Percentiles rank a stretch among this genome's conserved stretches.
These are phyloP conservation scores for Spisula subtruncata DNA, from an alignment of 2,888 invertebrate genomes.

Conservation along the genomic window DNA sequence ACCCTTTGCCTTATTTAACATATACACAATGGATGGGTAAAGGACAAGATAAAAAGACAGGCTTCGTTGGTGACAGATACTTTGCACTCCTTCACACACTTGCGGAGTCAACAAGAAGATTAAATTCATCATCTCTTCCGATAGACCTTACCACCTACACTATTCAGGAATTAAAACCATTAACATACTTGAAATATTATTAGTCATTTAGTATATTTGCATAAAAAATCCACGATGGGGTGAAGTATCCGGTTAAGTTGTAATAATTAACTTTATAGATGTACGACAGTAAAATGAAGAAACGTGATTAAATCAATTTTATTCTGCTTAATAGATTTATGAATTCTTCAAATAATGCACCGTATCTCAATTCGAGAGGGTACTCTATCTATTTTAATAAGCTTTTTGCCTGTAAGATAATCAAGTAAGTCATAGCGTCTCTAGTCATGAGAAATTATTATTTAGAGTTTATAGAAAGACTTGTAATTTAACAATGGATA, in stretches of 20 bases:
- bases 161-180: background rate
- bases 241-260: background rate
- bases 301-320: slow-evolving; percentile 9
- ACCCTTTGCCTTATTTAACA: slow-evolving; percentile 69
- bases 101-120: slow-evolving; percentile 36
- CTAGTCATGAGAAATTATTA: too few relatives aligned
- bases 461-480: too few relatives aligned
- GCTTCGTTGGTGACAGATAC: slow-evolving; percentile 28
- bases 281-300: background rate
- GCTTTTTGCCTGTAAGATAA: too few relatives aligned
- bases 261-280: background rate
- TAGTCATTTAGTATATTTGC: slow-evolving; percentile 18
- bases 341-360: too few relatives aligned
- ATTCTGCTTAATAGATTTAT: background rate
- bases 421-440: too few relatives aligned
- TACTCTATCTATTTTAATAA: too few relatives aligned
- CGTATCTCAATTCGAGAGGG: too few relatives aligned
- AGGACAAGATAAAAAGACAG: slow-evolving; percentile 65
- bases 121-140: background rate
- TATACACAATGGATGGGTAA: slow-evolving; percentile 42
- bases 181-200: slow-evolving; percentile 27
- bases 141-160: slow-evolving; percentile 4
- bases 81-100: slow-evolving; percentile 36
- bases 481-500: too few relatives aligned
- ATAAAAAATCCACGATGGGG: slow-evolving; percentile 1